Conservation (phyloP, 2,888 invertebrate species). For the Hypercompe scribonia region DNA sequence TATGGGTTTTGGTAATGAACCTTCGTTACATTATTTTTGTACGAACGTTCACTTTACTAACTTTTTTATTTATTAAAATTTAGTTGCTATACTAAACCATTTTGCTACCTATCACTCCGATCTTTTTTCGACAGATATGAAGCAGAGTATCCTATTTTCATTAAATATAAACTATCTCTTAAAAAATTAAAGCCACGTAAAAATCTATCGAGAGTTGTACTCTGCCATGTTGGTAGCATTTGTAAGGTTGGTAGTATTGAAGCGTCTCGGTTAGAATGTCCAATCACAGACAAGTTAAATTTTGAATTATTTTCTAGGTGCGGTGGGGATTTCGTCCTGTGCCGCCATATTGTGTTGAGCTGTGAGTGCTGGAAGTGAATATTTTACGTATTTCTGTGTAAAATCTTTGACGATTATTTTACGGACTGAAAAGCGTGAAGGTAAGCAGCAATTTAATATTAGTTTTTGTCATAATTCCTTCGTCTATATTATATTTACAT, state of each 20-base stretch:
- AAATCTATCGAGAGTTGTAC: slow-evolving; percentile 6
- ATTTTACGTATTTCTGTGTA: slow-evolving; percentile 74
- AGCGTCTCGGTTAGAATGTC: slow-evolving; percentile 74
- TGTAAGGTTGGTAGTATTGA: slow-evolving; percentile 61
- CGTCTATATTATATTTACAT: slow-evolving; percentile 40
- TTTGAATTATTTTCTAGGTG: slow-evolving; percentile 82
- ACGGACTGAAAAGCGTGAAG: slow-evolving; percentile 79
- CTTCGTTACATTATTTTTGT: not conserved
- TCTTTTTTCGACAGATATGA: not conserved
- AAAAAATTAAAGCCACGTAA: not conserved
- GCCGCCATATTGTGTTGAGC: slow-evolving; percentile 85
- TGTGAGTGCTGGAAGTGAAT: slow-evolving; percentile 84
- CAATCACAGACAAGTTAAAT: slow-evolving; percentile 74
- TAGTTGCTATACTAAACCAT: no score
- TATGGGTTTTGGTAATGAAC: not conserved
- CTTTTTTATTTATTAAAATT: no score
- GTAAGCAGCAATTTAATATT: slow-evolving; percentile 71
- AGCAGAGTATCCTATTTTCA: not conserved
- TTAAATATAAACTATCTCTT: not conserved
- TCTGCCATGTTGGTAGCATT: slow-evolving; percentile 38
- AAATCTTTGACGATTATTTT: slow-evolving; percentile 72
- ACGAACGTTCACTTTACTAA: not conserved
- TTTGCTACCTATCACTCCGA: not conserved
- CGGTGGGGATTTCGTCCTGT: slow-evolving; percentile 82
- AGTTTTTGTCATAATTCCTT: slow-evolving; percentile 75